A percentile compares a stretch with the other conserved stretches of the same genome.
These are phyloP conservation scores for Bilobella aurantiaca DNA, from an alignment of 1,140 invertebrate species.

Conservation along the genomic window DNA sequence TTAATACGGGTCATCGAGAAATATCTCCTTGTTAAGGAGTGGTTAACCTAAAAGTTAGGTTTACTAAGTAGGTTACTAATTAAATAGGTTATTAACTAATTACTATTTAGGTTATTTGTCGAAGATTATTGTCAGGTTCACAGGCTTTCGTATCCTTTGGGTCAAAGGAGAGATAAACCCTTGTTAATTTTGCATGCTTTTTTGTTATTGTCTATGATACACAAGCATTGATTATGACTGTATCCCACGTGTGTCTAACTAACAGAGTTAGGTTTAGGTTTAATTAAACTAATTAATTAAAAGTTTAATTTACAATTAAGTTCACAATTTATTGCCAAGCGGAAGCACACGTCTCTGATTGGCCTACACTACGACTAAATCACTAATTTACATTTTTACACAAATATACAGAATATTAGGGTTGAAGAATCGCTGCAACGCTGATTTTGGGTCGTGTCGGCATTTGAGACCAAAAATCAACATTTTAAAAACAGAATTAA, in stretches of 20 bases:
- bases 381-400: too few relatives aligned
- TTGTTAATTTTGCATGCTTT: background rate
- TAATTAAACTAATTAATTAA: too few relatives aligned
- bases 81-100: background rate
- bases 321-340: constrained; percentile 12
- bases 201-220: background rate
- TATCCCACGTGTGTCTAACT: too few relatives aligned
- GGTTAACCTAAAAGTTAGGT: too few relatives aligned
- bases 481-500: too few relatives aligned
- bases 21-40: background rate
- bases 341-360: constrained; percentile 2
- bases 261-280: too few relatives aligned
- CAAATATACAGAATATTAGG: too few relatives aligned
- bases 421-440: too few relatives aligned
- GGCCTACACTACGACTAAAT: background rate
- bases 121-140: constrained; percentile 27
- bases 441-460: too few relatives aligned
- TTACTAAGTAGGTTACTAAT: too few relatives aligned
- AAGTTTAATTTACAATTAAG: constrained; percentile 15
- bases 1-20: constrained; percentile 1
- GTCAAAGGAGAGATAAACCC: background rate
- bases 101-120: constrained; percentile 15
- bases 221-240: too few relatives aligned
- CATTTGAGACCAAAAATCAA: too few relatives aligned
- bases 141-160: constrained; percentile 18